Conservation (phyloP, 2,113 vertebrate species). For the Leucopsar rothschildi region DNA sequence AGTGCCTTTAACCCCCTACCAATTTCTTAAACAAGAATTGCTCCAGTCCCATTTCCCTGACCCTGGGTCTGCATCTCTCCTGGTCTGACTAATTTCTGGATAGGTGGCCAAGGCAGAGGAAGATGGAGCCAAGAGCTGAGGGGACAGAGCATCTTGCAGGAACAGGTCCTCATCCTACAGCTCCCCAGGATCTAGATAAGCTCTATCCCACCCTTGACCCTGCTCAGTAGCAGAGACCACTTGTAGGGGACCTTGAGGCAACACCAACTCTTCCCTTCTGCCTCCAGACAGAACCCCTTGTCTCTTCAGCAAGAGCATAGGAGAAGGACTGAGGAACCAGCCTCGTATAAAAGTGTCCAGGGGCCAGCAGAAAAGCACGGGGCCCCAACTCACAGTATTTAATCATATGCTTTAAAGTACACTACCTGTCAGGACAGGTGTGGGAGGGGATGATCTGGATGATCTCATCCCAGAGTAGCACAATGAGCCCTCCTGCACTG, state of each 20-base stretch:
- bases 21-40: background rate
- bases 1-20: background rate
- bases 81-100: background rate
- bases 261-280: background rate
- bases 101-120: background rate
- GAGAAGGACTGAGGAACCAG: background rate
- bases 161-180: background rate
- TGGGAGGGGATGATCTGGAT: background rate
- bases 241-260: background rate
- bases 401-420: background rate
- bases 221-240: background rate
- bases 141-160: background rate
- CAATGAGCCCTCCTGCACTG: background rate
- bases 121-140: background rate
- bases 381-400: background rate
- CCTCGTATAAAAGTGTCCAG: background rate
- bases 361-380: background rate
- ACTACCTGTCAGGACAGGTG: background rate
- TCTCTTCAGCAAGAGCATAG: background rate
- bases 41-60: background rate
- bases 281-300: background rate
- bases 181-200: background rate
- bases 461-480: background rate
- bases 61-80: background rate
- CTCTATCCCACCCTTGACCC: background rate